phyloP scores from a whole-genome alignment of 2,888 invertebrate species.

The Melolontha melolontha region DNA sequence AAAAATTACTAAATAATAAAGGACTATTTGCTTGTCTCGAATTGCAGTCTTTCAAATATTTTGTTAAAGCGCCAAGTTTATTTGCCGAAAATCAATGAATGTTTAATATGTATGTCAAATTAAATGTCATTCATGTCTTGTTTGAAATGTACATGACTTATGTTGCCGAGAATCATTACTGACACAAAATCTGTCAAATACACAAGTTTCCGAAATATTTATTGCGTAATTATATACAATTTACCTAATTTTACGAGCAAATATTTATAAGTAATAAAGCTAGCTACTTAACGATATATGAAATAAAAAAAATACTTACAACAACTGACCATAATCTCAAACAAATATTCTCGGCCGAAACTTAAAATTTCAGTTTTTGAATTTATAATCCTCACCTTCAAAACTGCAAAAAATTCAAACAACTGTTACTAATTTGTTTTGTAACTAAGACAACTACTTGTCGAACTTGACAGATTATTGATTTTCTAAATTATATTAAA shows the following conservation, averaged over 20 bases:
- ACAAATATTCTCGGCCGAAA: constrained; percentile 50
- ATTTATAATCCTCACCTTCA: constrained; percentile 54
- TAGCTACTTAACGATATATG: constrained; percentile 7
- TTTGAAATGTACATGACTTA: too few relatives aligned
- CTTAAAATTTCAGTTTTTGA: constrained; percentile 54
- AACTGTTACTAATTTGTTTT: constrained; percentile 57
- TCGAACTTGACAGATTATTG: constrained; percentile 20
- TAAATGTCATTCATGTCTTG: too few relatives aligned
- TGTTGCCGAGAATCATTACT: background rate
- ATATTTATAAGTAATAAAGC: background rate
- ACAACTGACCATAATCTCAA: constrained; percentile 56
- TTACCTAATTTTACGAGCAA: too few relatives aligned
- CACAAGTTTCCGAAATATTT: background rate
- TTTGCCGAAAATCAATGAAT: too few relatives aligned
- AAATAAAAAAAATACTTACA: constrained; percentile 54
- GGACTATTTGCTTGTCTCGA: too few relatives aligned
- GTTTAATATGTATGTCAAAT: too few relatives aligned
- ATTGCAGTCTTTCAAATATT: too few relatives aligned
- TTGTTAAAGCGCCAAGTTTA: too few relatives aligned
- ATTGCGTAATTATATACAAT: background rate
- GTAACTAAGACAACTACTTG: constrained; percentile 54
- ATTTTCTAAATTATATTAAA: constrained; percentile 13
- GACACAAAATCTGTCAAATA: constrained; percentile 4
- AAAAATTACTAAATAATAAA: too few relatives aligned
- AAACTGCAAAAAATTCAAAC: constrained; percentile 57